These are phyloP conservation scores for Clarias pachynema DNA, from an alignment of 2,797 vertebrate species.

Conservation along the genomic window DNA sequence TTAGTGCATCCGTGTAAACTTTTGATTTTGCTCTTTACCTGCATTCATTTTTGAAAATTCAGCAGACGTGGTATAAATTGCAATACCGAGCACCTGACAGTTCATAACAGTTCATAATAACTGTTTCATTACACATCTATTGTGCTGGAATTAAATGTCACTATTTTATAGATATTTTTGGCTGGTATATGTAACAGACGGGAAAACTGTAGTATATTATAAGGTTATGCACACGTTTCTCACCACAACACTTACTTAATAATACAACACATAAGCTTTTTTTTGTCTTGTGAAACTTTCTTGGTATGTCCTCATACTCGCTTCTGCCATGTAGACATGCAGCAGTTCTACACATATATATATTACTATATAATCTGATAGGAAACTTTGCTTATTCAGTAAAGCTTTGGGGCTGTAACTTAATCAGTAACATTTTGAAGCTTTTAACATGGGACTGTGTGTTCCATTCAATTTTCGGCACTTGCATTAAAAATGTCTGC, in stretches of 20 bases:
- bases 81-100: not conserved
- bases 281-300: conserved; percentile 9
- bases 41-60: not conserved
- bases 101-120: not conserved
- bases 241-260: conserved; percentile 5
- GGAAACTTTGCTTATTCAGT: conserved; percentile 36
- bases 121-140: not conserved
- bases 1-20: not conserved
- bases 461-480: conserved; percentile 18
- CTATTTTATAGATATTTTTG: not conserved
- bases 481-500: conserved; percentile 26
- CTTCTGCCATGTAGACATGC: not conserved
- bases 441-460: conserved; percentile 25
- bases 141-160: conserved; percentile 19
- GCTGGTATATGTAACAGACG: not conserved
- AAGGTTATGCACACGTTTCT: conserved; percentile 27
- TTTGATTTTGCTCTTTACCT: not conserved
- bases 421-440: conserved; percentile 9
- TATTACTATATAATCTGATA: conserved; percentile 28
- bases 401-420: conserved; percentile 47
- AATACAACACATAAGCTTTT: not conserved
- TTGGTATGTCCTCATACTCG: not conserved
- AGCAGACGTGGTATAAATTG: not conserved
- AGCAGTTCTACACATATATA: not conserved
- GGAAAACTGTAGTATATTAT: conserved; percentile 8